Conservation (phyloP, 2,888 invertebrate genomes). For the Formica aserva region DNA sequence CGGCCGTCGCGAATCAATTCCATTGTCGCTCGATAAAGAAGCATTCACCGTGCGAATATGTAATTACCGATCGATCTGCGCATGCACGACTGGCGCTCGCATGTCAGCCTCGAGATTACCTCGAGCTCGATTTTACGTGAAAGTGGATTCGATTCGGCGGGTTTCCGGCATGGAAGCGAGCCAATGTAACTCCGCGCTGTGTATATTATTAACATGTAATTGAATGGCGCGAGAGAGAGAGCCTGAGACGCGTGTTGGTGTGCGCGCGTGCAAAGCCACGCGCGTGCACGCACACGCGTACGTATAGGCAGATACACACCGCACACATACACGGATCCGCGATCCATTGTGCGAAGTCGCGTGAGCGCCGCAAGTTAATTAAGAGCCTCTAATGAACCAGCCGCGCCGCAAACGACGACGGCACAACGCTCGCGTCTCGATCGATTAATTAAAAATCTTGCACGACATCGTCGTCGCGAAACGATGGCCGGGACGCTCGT, state of each 20-base stretch:
- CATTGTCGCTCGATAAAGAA: constrained; percentile 61
- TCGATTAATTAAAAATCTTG: constrained; percentile 84
- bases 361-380: constrained; percentile 85
- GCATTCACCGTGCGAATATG: constrained; percentile 66
- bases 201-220: constrained; percentile 85
- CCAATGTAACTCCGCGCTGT: constrained; percentile 77
- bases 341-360: constrained; percentile 82
- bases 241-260: constrained; percentile 72
- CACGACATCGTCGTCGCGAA: constrained; percentile 72
- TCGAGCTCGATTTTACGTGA: constrained; percentile 64
- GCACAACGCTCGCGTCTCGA: constrained; percentile 83
- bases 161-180: constrained; percentile 75
- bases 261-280: constrained; percentile 41
- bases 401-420: constrained; percentile 83
- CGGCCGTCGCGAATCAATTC: constrained; percentile 61
- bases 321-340: constrained; percentile 27
- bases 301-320: not conserved
- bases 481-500: constrained; percentile 48
- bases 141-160: constrained; percentile 73
- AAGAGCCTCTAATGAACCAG: constrained; percentile 86
- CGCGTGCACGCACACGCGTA: not conserved
- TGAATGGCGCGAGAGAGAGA: constrained; percentile 80
- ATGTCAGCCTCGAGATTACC: constrained; percentile 63
- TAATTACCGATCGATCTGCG: constrained; percentile 70
- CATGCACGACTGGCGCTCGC: constrained; percentile 32